Percentiles rank a stretch among this genome's conserved stretches.
These are phyloP conservation scores for Zeuzera pyrina DNA, from an alignment of 2,888 invertebrate species.

Conservation along the genomic window DNA sequence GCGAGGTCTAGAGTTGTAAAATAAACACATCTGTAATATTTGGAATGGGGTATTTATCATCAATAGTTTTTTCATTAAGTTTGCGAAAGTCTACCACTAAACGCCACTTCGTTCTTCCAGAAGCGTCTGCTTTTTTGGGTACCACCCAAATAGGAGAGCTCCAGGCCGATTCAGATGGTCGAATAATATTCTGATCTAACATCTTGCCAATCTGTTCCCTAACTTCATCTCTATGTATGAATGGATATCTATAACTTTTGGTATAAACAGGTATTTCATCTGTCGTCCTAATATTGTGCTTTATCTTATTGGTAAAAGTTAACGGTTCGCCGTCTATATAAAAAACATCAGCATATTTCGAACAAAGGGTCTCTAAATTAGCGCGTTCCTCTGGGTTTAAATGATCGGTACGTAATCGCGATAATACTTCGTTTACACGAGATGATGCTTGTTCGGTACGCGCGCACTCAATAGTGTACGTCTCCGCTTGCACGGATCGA, in stretches of 20 bases:
- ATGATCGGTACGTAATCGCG: slow-evolving; percentile 22
- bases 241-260: slow-evolving; percentile 15
- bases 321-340: slow-evolving; percentile 13
- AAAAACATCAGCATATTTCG: slow-evolving; percentile 17
- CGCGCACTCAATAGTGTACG: slow-evolving; percentile 9
- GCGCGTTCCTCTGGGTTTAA: slow-evolving; percentile 20
- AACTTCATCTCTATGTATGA: slow-evolving; percentile 14
- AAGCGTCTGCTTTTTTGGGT: no score
- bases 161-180: no score
- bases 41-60: no score
- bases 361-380: slow-evolving; percentile 14
- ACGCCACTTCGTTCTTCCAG: no score
- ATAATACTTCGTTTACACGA: slow-evolving; percentile 11
- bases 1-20: slow-evolving; percentile 16
- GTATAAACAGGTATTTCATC: slow-evolving; percentile 14
- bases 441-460: slow-evolving; percentile 1
- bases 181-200: slow-evolving; percentile 4
- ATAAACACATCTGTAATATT: slow-evolving; percentile 13
- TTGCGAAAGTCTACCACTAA: no score
- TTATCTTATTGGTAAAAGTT: slow-evolving; percentile 13
- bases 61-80: no score
- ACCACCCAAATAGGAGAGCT: no score
- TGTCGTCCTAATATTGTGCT: slow-evolving; percentile 10
- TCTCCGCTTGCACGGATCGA: slow-evolving; percentile 7
- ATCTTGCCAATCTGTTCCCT: slow-evolving; percentile 4